Base-by-base conservation (phyloP, 2,797 vertebrate genomes). In the Hemitrygon akajei region DNA sequence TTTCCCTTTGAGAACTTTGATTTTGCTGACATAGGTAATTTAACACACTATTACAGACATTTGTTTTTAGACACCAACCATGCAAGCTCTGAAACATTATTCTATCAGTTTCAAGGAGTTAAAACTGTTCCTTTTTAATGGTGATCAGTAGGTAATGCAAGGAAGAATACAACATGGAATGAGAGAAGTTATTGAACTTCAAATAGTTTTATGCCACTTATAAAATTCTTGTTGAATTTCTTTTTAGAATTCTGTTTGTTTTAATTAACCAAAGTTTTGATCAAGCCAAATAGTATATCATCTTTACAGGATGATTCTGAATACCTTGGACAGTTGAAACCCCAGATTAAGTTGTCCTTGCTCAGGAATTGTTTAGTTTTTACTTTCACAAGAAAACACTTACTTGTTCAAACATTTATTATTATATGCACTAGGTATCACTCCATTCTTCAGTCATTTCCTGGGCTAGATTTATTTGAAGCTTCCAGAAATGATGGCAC, bases 81-180 rank as follows among this genome's bases (percentile, higher is more conserved):
- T 3, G 82, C 95, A 94, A 96, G 96, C 94, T 94, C 94, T 91
- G 93, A 63, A 95, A 94, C 86, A 84, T 94, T 94, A 93, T 95
- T 94, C 93, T 94, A 27, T 27, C 14, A 79, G 16, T 79, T 79
- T 79, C 77, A 37, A 14, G n/a, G 12, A 37, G 56, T 86, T 86
- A 58, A 27, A 86, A 86, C 82, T 86, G 56, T 82, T 47, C 3
- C 40, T 47, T 7, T 82, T 7, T 16, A 34, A 81, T 20, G 80
- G 30, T 56, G 30, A 56, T 84, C 25, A 47, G 9, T 58, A 56
- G 47, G 25, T 40, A 47, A 82, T 60, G 56, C 47, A 27, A 56
- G 82, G 22, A 56, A 60, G 82, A 27, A 14, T 14, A 0, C 9
- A 58, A 14, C 10, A 60, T 58, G 11, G 82, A 11, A 58, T 30